These are phyloP conservation scores for Dicyrtoma fusca DNA, from an alignment of 2,888 invertebrate genomes.

Conservation along the genomic window DNA sequence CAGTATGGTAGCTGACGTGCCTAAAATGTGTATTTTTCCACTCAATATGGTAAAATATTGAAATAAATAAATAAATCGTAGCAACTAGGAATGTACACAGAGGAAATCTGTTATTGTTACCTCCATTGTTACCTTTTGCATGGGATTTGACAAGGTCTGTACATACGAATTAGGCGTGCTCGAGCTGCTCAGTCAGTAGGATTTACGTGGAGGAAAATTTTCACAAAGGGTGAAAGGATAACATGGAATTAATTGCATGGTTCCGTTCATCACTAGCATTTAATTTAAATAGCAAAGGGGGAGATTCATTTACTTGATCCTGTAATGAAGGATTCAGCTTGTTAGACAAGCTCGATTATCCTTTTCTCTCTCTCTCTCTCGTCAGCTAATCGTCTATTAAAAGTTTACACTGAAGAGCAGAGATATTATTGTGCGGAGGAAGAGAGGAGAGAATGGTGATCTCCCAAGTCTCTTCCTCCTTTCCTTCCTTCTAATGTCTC, in stretches of 20 bases:
- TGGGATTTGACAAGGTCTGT: too few relatives aligned
- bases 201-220: conserved; percentile 12
- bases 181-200: background rate
- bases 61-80: too few relatives aligned
- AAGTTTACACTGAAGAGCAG: conserved; percentile 34
- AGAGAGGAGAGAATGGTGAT: conserved; percentile 8
- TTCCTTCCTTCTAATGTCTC: conserved; percentile 41
- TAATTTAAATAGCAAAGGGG: conserved; percentile 21
- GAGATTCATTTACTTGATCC: conserved; percentile 22
- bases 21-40: too few relatives aligned
- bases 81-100: too few relatives aligned
- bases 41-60: too few relatives aligned
- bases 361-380: conserved; percentile 37
- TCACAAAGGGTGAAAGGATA: conserved; percentile 17
- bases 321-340: conserved; percentile 36
- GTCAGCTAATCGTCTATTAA: conserved; percentile 44
- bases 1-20: too few relatives aligned
- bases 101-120: too few relatives aligned
- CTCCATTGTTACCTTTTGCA: too few relatives aligned
- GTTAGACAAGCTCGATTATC: conserved; percentile 50
- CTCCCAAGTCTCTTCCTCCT: conserved; percentile 25
- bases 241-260: conserved; percentile 28
- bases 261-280: conserved; percentile 23
- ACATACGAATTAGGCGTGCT: too few relatives aligned
- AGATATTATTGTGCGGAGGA: conserved; percentile 26